Base-by-base conservation (phyloP, 2,888 invertebrate genomes). In the Pedicia rivosa region DNA sequence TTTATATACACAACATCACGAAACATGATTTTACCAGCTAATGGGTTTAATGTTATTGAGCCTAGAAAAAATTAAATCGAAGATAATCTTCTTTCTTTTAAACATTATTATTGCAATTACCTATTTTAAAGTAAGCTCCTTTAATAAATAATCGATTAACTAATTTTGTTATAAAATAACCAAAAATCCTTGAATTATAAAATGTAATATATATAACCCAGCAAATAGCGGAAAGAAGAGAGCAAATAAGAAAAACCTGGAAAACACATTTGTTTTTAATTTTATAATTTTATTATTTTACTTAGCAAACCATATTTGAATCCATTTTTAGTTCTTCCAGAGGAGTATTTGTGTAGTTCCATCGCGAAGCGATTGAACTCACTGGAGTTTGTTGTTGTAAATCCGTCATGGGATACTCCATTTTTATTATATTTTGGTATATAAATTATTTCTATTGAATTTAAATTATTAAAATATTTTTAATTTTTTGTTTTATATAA, bases 1-100 rank as follows among this genome's bases (percentile, higher is more conserved):
- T 86, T 91, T 42, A 92, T 83, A 54, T 87, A 92, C 37, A 87
- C 80, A 47, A 97, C 77, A 65, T 97, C 92, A 40, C 92, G 72
- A 59, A 97, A 94, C 95, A 97, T 97, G 37, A 98, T 81, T 65
- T 97, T 97, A 3, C 98, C 98, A 37, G 94, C 88, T 43, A 97
- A 67, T n/a, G 91, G 86, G 59, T 92, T 90, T 37, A 95, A 66
- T 5, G 91, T 90, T 51, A 97, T 77, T 4, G 97, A 95, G 39
- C 95, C 92, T 90, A 58, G 16, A 67, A 64, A 36, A 48, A 38
- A 32, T 7, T 25, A 4, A 27, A 26, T 6, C 20, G 20, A 20
- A 20, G 20, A 20, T 20, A n/a, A n/a, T n/a, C n/a, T n/a, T n/a
- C n/a, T n/a, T n/a, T n/a, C n/a, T n/a, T n/a, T 17, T 36, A 29